Conservation (phyloP, 2,888 invertebrate species). For the Taphrorychus bicolor region DNA sequence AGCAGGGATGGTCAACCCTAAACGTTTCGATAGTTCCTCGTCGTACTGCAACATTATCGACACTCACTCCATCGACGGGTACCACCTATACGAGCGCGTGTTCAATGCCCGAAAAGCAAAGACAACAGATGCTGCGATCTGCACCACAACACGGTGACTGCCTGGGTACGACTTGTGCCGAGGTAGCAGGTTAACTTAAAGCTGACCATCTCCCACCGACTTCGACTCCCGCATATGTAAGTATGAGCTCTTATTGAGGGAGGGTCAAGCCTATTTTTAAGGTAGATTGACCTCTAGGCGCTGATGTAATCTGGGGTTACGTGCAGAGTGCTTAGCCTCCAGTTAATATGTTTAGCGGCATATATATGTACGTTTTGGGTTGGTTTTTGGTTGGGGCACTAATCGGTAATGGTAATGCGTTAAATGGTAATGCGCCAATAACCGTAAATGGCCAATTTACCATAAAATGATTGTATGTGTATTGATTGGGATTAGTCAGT, state of each 20-base stretch:
- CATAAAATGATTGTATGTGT: not conserved
- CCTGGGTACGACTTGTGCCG: slow-evolving; percentile 23
- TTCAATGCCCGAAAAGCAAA: slow-evolving; percentile 8
- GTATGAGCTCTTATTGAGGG: slow-evolving; percentile 25
- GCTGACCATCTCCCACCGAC: slow-evolving; percentile 37
- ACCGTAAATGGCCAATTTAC: not conserved
- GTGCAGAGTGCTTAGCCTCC: not conserved
- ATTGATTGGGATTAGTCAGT: not conserved
- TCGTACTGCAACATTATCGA: slow-evolving; percentile 53
- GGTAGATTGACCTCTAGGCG: slow-evolving; percentile 21
- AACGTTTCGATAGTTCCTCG: slow-evolving; percentile 55
- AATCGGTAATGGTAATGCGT: not conserved
- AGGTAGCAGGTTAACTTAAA: slow-evolving; percentile 38
- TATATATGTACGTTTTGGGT: not conserved
- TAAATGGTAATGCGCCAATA: not conserved
- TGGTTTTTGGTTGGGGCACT: not conserved
- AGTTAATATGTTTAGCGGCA: not conserved
- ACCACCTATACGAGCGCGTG: not conserved
- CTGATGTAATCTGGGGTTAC: slow-evolving; percentile 15
- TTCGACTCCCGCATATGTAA: slow-evolving; percentile 38
- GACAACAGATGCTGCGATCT: slow-evolving; percentile 38
- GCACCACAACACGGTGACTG: slow-evolving; percentile 46
- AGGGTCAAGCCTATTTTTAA: slow-evolving; percentile 29
- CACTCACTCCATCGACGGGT: not conserved
- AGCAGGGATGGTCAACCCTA: slow-evolving; percentile 52